Conservation (phyloP, 2,888 invertebrate species). For the Ceramica pisi region DNA sequence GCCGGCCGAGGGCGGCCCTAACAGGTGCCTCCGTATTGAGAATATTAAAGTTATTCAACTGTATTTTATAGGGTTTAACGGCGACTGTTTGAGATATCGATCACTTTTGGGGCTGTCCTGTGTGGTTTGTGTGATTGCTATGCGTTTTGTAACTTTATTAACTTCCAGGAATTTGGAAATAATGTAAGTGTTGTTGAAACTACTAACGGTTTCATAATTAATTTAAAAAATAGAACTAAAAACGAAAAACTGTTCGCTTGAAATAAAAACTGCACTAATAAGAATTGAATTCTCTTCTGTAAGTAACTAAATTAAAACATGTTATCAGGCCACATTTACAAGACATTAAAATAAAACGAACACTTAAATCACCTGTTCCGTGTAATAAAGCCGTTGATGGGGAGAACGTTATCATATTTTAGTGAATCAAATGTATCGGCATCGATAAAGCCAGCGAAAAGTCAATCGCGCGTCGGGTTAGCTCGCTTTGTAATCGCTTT, state of each 20-base stretch:
- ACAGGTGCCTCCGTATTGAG: conserved; percentile 80
- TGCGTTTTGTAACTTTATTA: conserved; percentile 32
- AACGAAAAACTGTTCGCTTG: background rate
- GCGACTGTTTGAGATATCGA: conserved; percentile 51
- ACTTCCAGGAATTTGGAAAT: background rate
- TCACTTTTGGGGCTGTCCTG: conserved; percentile 35
- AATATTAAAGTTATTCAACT: conserved; percentile 62
- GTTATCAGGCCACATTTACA: conserved; percentile 33
- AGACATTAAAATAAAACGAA: conserved; percentile 49
- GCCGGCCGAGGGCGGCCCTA: conserved; percentile 73
- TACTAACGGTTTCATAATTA: background rate
- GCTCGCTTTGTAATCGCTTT: conserved; percentile 77
- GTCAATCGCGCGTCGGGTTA: conserved; percentile 79
- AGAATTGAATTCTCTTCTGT: conserved; percentile 19
- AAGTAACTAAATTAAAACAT: conserved; percentile 23
- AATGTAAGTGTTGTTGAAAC: background rate
- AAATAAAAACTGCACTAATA: background rate
- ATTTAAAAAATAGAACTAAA: background rate
- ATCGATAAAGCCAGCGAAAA: conserved; percentile 79
- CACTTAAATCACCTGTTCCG: conserved; percentile 56
- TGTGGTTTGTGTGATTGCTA: conserved; percentile 39
- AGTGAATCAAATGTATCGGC: conserved; percentile 77
- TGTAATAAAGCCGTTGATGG: conserved; percentile 58
- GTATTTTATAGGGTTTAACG: conserved; percentile 67
- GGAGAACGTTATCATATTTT: conserved; percentile 74